Base-by-base conservation (phyloP, 1,140 invertebrate genomes). In the Ylistrum balloti region DNA sequence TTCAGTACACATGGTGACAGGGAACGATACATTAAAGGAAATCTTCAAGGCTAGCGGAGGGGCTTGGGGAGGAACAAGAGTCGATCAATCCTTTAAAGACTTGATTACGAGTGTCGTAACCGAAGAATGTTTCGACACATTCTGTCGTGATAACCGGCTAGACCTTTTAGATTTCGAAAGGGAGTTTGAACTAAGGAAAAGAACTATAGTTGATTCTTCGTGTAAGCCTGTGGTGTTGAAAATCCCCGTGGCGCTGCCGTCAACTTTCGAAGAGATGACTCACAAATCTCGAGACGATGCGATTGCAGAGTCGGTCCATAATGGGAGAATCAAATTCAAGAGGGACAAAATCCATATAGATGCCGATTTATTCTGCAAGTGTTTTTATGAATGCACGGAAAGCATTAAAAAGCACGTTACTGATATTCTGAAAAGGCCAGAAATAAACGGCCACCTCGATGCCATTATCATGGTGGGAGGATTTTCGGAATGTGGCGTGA, bases 21-120 rank as follows among this genome's bases (percentile, higher is more conserved):
- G 15, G 13, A 86, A 91, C 20, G 88, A 88, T 15, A 88, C 86
- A 13, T 74, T 93, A 32, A 91, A 88, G 86, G 92, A 93, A 74
- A 32, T 93, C 2, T 86, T 87, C 32, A 91, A 91, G 74, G 92
- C 92, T 0, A 91, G 90, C 22, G 93, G 93, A 0, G 91, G 91
- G 22, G 90, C 91, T 32, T 93, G 93, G 90, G 93, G 93, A 17
- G 93, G 93, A 1, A 92, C 89, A 11, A 85, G 86, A 0, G 92
- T 93, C 15, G 93, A 93, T 38, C 22, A 89, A 0, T 35, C 88
- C 32, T 91, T 91, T 22, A 33, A 90, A 10, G 33, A 87, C 28
- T 33, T 90, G 48, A 85, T 93, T 3, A 87, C 22, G 15, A 85
- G 88, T 28, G 89, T 93, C 5, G 35, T 93, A 45, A 91, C 89